Evolutionary conservation across 2,888 invertebrate genomes (phyloP).

Genomic region (Melinopterus prodromus): DNA sequence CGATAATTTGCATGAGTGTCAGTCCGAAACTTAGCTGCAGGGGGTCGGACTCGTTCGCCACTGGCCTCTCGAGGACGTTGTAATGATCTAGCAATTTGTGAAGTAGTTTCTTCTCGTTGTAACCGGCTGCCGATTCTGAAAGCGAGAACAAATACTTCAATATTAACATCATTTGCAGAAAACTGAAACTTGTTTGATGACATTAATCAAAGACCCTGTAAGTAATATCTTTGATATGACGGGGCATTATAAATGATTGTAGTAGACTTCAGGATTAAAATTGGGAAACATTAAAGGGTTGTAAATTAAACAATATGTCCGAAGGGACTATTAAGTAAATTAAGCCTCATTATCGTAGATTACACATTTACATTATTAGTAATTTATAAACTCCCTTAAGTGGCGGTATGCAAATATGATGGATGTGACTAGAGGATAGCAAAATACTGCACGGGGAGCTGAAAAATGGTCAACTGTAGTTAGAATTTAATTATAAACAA

Average conservation of each 20-base stretch:
- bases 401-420: background rate
- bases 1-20: slow-evolving; percentile 97
- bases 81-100: slow-evolving; percentile 91
- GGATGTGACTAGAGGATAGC: background rate
- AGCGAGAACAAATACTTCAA: slow-evolving; percentile 37
- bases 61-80: slow-evolving; percentile 94
- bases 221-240: background rate
- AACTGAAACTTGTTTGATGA: background rate
- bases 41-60: slow-evolving; percentile 95
- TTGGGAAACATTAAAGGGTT: background rate
- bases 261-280: too few relatives aligned
- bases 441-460: background rate
- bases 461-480: background rate
- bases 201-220: background rate
- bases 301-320: background rate
- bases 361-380: background rate
- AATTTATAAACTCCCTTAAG: background rate
- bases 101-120: slow-evolving; percentile 91
- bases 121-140: slow-evolving; percentile 84
- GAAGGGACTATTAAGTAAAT: too few relatives aligned
- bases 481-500: slow-evolving; percentile 14
- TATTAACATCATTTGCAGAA: background rate
- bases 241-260: background rate
- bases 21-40: slow-evolving; percentile 95
- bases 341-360: background rate